Percentiles rank a stretch among this genome's conserved stretches.
Evolutionary conservation across 2,113 vertebrate genomes (phyloP).

Genomic region (Ictidomys tridecemlineatus): DNA sequence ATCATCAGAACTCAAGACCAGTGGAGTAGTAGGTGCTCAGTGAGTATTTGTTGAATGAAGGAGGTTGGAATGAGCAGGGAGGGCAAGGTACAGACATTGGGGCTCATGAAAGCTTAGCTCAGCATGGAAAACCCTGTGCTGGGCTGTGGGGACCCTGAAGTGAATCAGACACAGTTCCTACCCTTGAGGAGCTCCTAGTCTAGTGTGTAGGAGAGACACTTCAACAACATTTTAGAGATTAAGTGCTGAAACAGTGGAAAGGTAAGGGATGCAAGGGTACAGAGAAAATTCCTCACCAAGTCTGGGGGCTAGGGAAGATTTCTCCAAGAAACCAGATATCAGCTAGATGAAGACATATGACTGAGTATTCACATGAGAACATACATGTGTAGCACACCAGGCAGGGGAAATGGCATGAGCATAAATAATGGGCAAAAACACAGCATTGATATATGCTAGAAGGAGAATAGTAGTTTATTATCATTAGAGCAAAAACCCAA

Average conservation of each 20-base stretch:
- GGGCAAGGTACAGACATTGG: neutral
- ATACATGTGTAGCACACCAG: neutral
- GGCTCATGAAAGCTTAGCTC: neutral
- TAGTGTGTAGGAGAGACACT: neutral
- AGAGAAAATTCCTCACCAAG: neutral
- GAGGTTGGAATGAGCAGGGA: neutral
- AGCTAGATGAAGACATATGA: neutral
- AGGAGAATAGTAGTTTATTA: neutral
- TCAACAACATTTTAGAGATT: neutral
- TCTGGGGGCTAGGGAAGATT: neutral
- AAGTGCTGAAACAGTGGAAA: neutral
- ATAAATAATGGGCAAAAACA: neutral
- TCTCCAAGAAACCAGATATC: neutral
- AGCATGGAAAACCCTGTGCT: neutral
- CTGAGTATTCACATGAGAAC: neutral
- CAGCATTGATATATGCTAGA: neutral
- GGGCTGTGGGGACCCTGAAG: neutral
- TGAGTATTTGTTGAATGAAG: neutral
- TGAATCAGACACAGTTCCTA: neutral
- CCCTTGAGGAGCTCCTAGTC: neutral
- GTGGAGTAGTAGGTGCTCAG: neutral
- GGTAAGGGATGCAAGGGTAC: neutral
- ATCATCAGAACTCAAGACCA: neutral
- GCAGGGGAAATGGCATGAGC: neutral
- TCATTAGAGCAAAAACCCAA: constrained; percentile 9